Evolutionary conservation across 2,113 vertebrate species (phyloP), one percentile per base, ranked within the genome.

Genomic region (Etia nguti): DNA sequence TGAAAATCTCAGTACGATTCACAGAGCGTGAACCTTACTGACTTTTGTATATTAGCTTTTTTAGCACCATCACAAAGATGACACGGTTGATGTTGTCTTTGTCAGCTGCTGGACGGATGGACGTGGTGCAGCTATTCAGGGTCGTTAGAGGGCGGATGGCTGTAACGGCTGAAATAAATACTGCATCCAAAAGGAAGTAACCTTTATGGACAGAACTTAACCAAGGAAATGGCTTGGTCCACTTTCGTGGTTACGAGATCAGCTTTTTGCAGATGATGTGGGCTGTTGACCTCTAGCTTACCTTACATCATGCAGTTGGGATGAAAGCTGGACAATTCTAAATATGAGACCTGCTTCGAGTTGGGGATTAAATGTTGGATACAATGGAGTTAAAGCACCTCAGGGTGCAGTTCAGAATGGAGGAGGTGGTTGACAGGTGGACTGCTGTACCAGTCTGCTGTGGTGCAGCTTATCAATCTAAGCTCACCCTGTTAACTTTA

Each of bases 401-500:
- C 31, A 13, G 31, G 4, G 31, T 2, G 1, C 36, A 41, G 62
- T 22, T 68, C 7, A 68, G 62, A 68, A 38, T 15, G 36, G 36
- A 68, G 36, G 62, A 2, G 62, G 36, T 41, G 20, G 0, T 0
- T 24, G 62, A 41, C n/a, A 68, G 41, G 62, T 68, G 62, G 62
- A 41, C 62, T 24, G 62, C n/a, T 22, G 20, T 3, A 15, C 34
- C 20, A 1, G 34, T 41, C 36, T 41, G 20, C 22, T 41, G 62
- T 68, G 62, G 22, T 68, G 20, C 34, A 68, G 20, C 62, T 41
- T 41, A 22, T 38, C 60, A 22, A 15, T 41, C 62, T 41, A 68
- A 41, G 11, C 20, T 65, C 20, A 65, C 60, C 18, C 11, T 22
- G 34, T 38, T 10, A 38, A 10, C 36, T 38, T 10, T 38, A 9